Conservation (phyloP, 2,888 invertebrate species). For the Podotricha telesiphe region DNA sequence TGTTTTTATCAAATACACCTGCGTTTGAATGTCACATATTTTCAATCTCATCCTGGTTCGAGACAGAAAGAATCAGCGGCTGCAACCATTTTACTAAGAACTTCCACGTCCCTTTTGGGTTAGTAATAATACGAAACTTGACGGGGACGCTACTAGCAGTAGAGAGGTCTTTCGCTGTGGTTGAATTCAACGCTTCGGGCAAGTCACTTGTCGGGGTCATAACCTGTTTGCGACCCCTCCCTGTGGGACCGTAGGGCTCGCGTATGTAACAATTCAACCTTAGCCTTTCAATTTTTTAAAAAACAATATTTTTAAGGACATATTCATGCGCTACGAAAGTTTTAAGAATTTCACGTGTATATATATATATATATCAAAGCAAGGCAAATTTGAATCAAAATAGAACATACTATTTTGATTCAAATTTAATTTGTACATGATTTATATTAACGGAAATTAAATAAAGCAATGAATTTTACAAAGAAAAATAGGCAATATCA, state of each 20-base stretch:
- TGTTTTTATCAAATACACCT: slow-evolving; percentile 44
- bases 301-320: slow-evolving; percentile 35
- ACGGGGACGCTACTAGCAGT: slow-evolving; percentile 53
- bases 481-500: not conserved
- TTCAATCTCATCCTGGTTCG: slow-evolving; percentile 78
- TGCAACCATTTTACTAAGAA: slow-evolving; percentile 56
- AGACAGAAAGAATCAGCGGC: slow-evolving; percentile 68
- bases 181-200: slow-evolving; percentile 72
- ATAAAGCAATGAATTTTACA: not conserved
- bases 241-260: slow-evolving; percentile 70
- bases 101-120: slow-evolving; percentile 49
- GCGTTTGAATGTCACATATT: slow-evolving; percentile 59
- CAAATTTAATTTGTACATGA: not conserved
- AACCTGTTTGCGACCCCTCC: slow-evolving; percentile 83
- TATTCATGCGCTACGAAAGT: not conserved
- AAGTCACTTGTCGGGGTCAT: slow-evolving; percentile 83
- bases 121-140: slow-evolving; percentile 42
- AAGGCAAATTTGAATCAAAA: too few relatives aligned
- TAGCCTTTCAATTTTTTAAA: slow-evolving; percentile 44
- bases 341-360: not conserved
- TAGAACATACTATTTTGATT: not conserved
- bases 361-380: too few relatives aligned
- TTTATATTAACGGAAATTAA: not conserved
- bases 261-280: slow-evolving; percentile 72
- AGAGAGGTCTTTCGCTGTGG: slow-evolving; percentile 64